Percentiles rank a stretch among this genome's conserved stretches.
Evolutionary conservation across 2,797 vertebrate genomes (phyloP).

Genomic region (Oreochromis grahami): DNA sequence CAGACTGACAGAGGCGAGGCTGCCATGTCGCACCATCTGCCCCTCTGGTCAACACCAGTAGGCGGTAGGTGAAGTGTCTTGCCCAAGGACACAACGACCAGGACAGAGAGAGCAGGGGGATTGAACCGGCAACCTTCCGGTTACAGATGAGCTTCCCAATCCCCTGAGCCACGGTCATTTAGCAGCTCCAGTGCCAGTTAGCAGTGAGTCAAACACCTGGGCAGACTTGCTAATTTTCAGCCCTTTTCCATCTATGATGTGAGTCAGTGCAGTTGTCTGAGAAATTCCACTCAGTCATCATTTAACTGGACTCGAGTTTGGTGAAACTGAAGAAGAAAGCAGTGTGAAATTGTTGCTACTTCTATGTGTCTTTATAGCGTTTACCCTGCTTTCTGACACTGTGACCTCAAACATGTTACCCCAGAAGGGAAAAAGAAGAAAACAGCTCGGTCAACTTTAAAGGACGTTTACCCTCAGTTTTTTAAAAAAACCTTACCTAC

Average conservation of each 20-base stretch:
- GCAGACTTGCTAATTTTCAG: accelerated
- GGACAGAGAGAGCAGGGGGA: no score
- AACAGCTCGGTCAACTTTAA: not conserved
- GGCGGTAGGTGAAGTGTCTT: no score
- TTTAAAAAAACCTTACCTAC: not conserved
- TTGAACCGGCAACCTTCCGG: no score
- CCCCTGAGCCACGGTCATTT: not conserved
- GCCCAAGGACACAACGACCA: no score
- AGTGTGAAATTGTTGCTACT: not conserved
- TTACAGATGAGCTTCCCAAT: no score
- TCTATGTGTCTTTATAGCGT: not conserved
- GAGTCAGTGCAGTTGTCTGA: accelerated
- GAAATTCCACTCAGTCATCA: not conserved
- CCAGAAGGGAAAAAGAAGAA: not conserved
- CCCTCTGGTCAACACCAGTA: no score
- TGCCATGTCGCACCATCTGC: no score
- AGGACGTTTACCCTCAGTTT: not conserved
- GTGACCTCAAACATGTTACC: not conserved
- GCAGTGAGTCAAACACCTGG: not conserved
- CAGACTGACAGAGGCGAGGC: no score
- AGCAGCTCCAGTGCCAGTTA: not conserved
- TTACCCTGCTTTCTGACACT: accelerated
- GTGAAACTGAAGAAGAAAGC: accelerated
- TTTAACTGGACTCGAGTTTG: not conserved
- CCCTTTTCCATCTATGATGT: not conserved